These are phyloP conservation scores for Ochropleura plecta DNA, from an alignment of 2,888 invertebrate species.

Conservation along the genomic window DNA sequence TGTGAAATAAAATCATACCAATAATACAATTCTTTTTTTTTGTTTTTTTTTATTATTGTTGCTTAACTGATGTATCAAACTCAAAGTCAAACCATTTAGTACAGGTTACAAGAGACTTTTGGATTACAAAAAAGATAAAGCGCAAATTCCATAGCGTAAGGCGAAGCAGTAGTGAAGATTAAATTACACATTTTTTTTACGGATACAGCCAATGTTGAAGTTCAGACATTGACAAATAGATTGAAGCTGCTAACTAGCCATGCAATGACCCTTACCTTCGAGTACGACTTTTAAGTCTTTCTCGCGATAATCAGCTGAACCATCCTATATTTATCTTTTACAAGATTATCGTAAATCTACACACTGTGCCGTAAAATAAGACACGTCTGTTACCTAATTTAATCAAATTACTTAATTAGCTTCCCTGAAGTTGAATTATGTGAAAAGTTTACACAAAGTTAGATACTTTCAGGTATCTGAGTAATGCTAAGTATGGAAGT, in stretches of 20 bases:
- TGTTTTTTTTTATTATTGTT: slow-evolving; percentile 19
- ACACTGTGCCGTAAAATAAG: not conserved
- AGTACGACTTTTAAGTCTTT: slow-evolving; percentile 22
- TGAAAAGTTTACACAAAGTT: slow-evolving; percentile 29
- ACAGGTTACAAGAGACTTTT: not conserved
- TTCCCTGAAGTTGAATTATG: slow-evolving; percentile 14
- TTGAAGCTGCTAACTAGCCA: not conserved
- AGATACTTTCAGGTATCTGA: slow-evolving; percentile 16
- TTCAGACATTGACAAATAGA: not conserved
- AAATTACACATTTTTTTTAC: slow-evolving; percentile 5
- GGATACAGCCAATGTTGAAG: not conserved
- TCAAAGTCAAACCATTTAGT: not conserved
- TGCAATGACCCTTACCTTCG: slow-evolving; percentile 18
- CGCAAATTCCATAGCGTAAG: not conserved
- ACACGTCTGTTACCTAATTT: not conserved
- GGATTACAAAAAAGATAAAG: not conserved
- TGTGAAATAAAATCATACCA: too few relatives aligned
- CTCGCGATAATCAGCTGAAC: slow-evolving; percentile 17
- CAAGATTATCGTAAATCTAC: slow-evolving; percentile 15
- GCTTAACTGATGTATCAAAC: not conserved
- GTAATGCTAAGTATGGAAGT: slow-evolving; percentile 32
- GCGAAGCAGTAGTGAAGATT: not conserved
- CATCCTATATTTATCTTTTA: slow-evolving; percentile 7
- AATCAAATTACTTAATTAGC: slow-evolving; percentile 24
- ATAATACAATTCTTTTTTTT: too few relatives aligned